Conservation (phyloP, 2,888 invertebrate species). For the Dolichomitus sp. region DNA sequence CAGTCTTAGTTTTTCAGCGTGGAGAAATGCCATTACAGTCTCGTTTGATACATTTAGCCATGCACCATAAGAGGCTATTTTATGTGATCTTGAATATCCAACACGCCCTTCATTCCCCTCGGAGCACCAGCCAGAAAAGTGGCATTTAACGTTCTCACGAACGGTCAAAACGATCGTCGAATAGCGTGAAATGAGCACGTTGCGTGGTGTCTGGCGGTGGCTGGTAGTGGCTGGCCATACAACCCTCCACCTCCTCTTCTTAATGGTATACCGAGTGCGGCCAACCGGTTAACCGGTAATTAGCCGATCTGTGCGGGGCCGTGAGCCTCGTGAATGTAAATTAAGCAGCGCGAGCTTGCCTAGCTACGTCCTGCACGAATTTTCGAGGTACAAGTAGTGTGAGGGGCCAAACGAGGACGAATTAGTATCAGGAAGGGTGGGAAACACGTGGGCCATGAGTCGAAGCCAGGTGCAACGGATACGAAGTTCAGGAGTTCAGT, state of each 20-base stretch:
- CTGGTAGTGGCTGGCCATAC: conserved; percentile 54
- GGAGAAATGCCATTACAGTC: no score
- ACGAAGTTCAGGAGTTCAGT: conserved; percentile 44
- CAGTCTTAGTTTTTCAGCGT: no score
- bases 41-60: neutral
- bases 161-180: conserved; percentile 63
- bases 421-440: conserved; percentile 82
- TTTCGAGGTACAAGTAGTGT: conserved; percentile 51
- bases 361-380: conserved; percentile 59
- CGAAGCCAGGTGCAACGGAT: conserved; percentile 67
- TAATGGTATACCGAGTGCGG: conserved; percentile 80
- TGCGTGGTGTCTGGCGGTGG: conserved; percentile 68
- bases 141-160: conserved; percentile 56
- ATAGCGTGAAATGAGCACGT: conserved; percentile 69
- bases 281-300: conserved; percentile 86
- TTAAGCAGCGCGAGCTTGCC: conserved; percentile 76
- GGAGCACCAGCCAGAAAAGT: conserved; percentile 6
- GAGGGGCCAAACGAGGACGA: conserved; percentile 67
- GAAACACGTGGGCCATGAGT: conserved; percentile 34
- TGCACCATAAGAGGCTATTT: neutral
- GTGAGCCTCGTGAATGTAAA: conserved; percentile 82
- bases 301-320: conserved; percentile 81
- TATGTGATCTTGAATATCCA: neutral
- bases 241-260: conserved; percentile 63
- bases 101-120: neutral